Conservation (phyloP, 1,140 invertebrate genomes). For the Nylanderia fulva region DNA sequence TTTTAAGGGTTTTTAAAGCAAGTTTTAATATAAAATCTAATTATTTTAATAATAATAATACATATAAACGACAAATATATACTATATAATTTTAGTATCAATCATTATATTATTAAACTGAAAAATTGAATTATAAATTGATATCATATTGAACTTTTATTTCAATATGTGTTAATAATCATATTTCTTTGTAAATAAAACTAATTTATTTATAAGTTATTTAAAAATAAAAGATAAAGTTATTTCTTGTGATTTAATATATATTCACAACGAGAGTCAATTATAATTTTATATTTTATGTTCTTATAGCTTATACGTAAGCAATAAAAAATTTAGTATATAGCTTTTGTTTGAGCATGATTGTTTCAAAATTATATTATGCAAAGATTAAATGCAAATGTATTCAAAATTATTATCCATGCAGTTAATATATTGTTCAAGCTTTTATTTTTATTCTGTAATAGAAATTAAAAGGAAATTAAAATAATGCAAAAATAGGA, state of each 20-base stretch:
- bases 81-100: too few relatives aligned
- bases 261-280: too few relatives aligned
- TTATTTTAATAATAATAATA: too few relatives aligned
- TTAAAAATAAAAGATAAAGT: too few relatives aligned
- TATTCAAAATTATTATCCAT: neutral
- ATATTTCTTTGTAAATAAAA: neutral
- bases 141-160: neutral
- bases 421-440: neutral
- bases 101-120: neutral
- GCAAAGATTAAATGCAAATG: neutral
- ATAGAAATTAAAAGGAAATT: neutral
- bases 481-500: neutral
- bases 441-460: neutral
- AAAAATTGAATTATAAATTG: neutral
- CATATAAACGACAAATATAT: too few relatives aligned
- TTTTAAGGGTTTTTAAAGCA: too few relatives aligned
- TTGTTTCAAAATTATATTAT: neutral
- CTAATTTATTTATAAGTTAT: too few relatives aligned
- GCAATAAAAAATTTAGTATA: too few relatives aligned
- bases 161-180: neutral
- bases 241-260: too few relatives aligned
- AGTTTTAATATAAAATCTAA: too few relatives aligned
- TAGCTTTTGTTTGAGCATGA: neutral
- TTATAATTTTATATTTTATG: too few relatives aligned
- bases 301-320: too few relatives aligned